Evolutionary conservation across 1,140 invertebrate genomes (phyloP), one percentile per base, ranked within the genome.

Genomic region (Pseudachorutes palmiensis): DNA sequence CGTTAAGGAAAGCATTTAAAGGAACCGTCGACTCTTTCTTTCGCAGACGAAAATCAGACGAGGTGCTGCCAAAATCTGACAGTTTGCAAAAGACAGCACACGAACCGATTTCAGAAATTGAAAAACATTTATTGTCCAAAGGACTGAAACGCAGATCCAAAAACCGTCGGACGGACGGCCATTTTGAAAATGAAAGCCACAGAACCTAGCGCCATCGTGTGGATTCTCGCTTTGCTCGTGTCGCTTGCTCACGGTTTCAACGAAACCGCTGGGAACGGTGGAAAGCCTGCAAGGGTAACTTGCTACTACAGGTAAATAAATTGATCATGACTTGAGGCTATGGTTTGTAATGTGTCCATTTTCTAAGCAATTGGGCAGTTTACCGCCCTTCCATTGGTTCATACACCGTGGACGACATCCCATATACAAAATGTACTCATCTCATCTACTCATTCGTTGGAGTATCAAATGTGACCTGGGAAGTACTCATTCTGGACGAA

Each of bases 261-360:
- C 24, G 51, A 55, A 55, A 55, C 51, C 24, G 12, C 12, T 14
- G 51, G 51, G 9, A 26, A 22, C 24, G 51, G 51, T 3, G 51
- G 51, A 45, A 75, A 77, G 32, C 75, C 77, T 72, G 82, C 84
- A 14, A 83, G 87, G 76, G 83, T 91, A 59, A 87, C 90, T 30
- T 94, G 90, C 75, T 94, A 94, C 81, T 94, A 91, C 80, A 91
- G n/a, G n/a, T n/a, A n/a, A n/a, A 88, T 75, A 92, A 91, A 45
- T n/a, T 45, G 41, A n/a, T 45, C n/a, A 45, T 9, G 9, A 12
- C n/a, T 45, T 45, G 41, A 12, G 9, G 41, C 9, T 45, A 12
- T 45, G n/a, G 9, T 45, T n/a, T n/a, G n/a, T 45, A 9, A 45
- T 45, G 9, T 45, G 41, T 12, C n/a, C 9, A 9, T 57, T 26